Conservation (phyloP, 2,888 invertebrate species). For the Lycia hirtaria region DNA sequence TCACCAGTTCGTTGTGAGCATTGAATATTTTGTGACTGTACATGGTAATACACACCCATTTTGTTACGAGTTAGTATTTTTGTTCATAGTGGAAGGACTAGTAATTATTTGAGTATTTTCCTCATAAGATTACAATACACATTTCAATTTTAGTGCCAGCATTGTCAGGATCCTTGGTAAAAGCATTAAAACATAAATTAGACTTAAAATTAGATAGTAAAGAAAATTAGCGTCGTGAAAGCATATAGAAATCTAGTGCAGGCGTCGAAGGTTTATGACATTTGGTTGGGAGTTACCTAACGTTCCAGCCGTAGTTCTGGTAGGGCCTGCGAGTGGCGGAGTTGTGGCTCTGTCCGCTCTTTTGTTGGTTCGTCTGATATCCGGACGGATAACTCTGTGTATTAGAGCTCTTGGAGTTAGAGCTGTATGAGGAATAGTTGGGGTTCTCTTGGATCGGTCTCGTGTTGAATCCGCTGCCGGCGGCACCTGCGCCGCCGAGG, state of each 20-base stretch:
- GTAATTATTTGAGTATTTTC: slow-evolving; percentile 6
- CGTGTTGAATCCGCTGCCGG: slow-evolving; percentile 70
- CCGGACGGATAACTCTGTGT: slow-evolving; percentile 74
- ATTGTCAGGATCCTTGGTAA: not conserved
- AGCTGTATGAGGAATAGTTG: slow-evolving; percentile 69
- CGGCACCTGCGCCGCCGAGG: slow-evolving; percentile 67
- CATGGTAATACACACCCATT: not conserved
- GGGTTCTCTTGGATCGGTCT: slow-evolving; percentile 79
- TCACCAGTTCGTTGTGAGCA: slow-evolving; percentile 15
- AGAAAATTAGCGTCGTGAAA: slow-evolving; percentile 28
- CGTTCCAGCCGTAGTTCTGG: slow-evolving; percentile 74
- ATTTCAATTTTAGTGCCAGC: not conserved
- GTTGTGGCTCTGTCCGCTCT: slow-evolving; percentile 65
- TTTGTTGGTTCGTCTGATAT: slow-evolving; percentile 64
- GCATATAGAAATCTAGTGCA: slow-evolving; percentile 33
- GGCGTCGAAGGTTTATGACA: slow-evolving; percentile 21
- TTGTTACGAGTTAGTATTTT: not conserved
- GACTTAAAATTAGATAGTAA: slow-evolving; percentile 25
- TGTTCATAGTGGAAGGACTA: not conserved
- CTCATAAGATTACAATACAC: not conserved
- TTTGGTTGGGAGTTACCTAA: slow-evolving; percentile 71
- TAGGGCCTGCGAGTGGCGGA: slow-evolving; percentile 67
- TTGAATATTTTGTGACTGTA: slow-evolving; percentile 12
- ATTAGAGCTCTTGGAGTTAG: slow-evolving; percentile 73
- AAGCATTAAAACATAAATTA: slow-evolving; percentile 13